Percentiles rank a stretch among this genome's conserved stretches.
phyloP scores from a whole-genome alignment of 2,888 invertebrate species.

The Drosophila mayaguana region DNA sequence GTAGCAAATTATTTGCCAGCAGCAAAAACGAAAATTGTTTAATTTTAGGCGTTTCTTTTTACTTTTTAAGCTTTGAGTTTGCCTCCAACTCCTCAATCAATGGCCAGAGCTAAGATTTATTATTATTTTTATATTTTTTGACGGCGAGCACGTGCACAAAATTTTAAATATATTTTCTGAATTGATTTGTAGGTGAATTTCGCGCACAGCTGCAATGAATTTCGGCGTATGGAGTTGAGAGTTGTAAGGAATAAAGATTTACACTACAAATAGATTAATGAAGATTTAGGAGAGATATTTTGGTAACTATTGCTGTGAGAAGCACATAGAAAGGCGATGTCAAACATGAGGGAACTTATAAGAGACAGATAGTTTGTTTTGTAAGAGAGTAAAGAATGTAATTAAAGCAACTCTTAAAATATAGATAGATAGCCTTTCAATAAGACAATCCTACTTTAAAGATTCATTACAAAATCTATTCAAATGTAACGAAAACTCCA shows the following conservation, averaged over 20 bases:
- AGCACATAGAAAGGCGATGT: neutral
- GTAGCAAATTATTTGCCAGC: constrained; percentile 67
- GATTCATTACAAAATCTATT: neutral
- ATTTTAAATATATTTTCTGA: constrained; percentile 52
- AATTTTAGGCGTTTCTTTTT: constrained; percentile 65
- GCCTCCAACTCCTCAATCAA: constrained; percentile 26
- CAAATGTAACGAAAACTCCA: constrained; percentile 1
- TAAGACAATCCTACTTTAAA: neutral
- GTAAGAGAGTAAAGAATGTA: too few relatives aligned
- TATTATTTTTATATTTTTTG: constrained; percentile 10
- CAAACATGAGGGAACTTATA: too few relatives aligned
- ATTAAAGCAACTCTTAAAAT: too few relatives aligned
- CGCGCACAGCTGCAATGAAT: constrained; percentile 55
- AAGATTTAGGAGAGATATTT: neutral
- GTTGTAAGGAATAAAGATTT: constrained; percentile 22
- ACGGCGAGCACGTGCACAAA: constrained; percentile 47
- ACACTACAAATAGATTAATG: neutral
- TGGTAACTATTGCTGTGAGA: neutral
- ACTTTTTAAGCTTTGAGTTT: constrained; percentile 18
- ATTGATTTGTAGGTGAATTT: constrained; percentile 34
- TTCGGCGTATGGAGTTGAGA: neutral
- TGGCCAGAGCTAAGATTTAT: constrained; percentile 28
- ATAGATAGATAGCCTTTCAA: too few relatives aligned
- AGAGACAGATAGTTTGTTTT: too few relatives aligned
- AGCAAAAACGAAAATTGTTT: constrained; percentile 68